phyloP scores from a whole-genome alignment of 2,888 invertebrate species.

The Agrypnus murinus region DNA sequence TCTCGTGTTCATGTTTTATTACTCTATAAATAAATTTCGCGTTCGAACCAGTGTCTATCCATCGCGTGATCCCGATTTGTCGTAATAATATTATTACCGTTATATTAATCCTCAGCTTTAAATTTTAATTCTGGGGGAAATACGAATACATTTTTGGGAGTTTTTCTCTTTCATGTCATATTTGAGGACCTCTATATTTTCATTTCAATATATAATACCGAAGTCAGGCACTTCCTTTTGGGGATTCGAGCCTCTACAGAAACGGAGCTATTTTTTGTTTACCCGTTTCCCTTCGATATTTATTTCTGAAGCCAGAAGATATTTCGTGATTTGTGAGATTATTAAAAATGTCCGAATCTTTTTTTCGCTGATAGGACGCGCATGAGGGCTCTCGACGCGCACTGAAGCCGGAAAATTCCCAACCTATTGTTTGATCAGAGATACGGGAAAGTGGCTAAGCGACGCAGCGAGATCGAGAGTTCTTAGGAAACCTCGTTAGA shows the following conservation, averaged over 20 bases:
- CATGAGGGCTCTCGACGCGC: conserved; percentile 17
- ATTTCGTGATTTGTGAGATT: conserved; percentile 38
- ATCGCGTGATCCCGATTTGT: conserved; percentile 31
- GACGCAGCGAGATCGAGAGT: conserved; percentile 11
- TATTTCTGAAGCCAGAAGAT: conserved; percentile 31
- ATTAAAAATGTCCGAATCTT: conserved; percentile 36
- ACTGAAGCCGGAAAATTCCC: conserved; percentile 27
- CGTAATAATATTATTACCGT: conserved; percentile 20
- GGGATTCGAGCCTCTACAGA: conserved; percentile 11
- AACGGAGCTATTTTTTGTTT: conserved; percentile 33
- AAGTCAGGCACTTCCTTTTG: conserved; percentile 28
- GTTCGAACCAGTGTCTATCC: conserved; percentile 35
- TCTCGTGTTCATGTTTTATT: conserved; percentile 39
- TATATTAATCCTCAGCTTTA: conserved; percentile 16
- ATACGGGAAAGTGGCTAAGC: conserved; percentile 32
- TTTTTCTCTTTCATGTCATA: not conserved
- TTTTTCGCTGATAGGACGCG: conserved; percentile 20
- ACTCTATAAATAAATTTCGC: conserved; percentile 37
- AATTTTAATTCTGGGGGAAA: conserved; percentile 21
- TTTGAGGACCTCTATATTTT: conserved; percentile 23
- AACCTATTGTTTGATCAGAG: conserved; percentile 38
- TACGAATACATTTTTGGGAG: not conserved
- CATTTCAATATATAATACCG: conserved; percentile 29
- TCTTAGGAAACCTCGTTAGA: conserved; percentile 18
- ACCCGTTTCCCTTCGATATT: conserved; percentile 23